Percentiles rank a stretch among this genome's conserved stretches.
These are phyloP conservation scores for Poeciliopsis gracilis DNA, from an alignment of 2,797 vertebrate genomes.

Conservation along the genomic window DNA sequence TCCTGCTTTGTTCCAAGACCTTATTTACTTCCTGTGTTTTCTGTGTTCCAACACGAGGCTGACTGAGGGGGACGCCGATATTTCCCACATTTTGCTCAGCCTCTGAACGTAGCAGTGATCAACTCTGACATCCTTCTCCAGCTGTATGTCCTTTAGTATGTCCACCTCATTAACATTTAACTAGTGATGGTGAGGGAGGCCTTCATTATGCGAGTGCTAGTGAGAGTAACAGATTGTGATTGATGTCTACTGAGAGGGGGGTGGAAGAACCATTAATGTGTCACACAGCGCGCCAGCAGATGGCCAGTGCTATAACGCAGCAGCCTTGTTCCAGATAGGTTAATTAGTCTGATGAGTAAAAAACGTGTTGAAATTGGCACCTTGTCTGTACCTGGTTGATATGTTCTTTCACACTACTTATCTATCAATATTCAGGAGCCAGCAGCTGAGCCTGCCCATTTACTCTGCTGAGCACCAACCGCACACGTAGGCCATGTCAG, in stretches of 20 bases:
- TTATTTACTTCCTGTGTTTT: not conserved
- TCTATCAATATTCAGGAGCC: not conserved
- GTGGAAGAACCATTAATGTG: conserved; percentile 67
- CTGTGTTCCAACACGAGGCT: not conserved
- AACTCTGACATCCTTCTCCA: conserved; percentile 29
- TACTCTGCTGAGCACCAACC: not conserved
- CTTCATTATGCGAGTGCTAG: conserved; percentile 35
- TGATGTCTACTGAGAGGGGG: conserved; percentile 76
- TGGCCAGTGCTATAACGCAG: conserved; percentile 77
- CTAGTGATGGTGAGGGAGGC: conserved; percentile 29
- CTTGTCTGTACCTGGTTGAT: not conserved
- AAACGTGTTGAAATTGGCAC: conserved; percentile 73
- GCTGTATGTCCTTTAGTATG: conserved; percentile 27
- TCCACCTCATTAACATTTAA: conserved; percentile 47
- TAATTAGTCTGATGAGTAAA: conserved; percentile 80
- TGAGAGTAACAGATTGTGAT: conserved; percentile 69
- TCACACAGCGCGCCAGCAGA: conserved; percentile 72
- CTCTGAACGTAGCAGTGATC: conserved; percentile 10
- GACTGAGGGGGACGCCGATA: conserved; percentile 21
- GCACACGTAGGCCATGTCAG: not conserved
- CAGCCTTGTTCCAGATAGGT: conserved; percentile 73
- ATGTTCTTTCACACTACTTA: not conserved
- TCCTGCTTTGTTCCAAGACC: not conserved
- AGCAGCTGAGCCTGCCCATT: not conserved
- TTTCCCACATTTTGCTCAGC: not conserved